A percentile compares a stretch with the other conserved stretches of the same genome.
Evolutionary conservation across 2,113 vertebrate genomes (phyloP).

Genomic region (Mola mola): DNA sequence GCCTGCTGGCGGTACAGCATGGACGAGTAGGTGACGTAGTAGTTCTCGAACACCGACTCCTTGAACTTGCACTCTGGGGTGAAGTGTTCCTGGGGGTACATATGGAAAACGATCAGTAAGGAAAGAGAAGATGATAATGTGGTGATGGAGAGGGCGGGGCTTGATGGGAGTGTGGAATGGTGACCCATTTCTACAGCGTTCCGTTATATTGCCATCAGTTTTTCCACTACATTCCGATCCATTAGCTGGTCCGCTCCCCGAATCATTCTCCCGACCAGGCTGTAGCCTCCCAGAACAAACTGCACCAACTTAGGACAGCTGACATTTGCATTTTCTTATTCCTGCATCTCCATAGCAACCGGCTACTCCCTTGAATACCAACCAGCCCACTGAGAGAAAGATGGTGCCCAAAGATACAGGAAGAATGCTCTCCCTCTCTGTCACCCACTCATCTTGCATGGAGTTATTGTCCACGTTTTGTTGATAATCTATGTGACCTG

Average conservation of each 20-base stretch:
- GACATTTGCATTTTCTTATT: constrained; percentile 78
- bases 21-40: constrained; percentile 98
- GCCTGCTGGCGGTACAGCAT: constrained; percentile 98
- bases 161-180: no score
- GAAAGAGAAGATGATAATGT: neutral
- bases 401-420: constrained; percentile 47
- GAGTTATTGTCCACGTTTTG: no score
- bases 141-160: no score
- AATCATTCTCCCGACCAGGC: constrained; percentile 57
- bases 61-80: constrained; percentile 99
- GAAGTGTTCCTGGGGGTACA: constrained; percentile 91
- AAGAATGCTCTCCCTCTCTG: constrained; percentile 6
- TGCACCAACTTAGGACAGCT: constrained; percentile 69
- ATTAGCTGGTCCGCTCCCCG: constrained; percentile 29
- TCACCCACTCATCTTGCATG: constrained; percentile 16
- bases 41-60: constrained; percentile 99
- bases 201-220: constrained; percentile 19
- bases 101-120: neutral
- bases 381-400: constrained; percentile 62
- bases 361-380: constrained; percentile 78
- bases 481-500: no score
- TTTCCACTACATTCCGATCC: no score
- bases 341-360: constrained; percentile 73
- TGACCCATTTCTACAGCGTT: neutral
- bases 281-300: constrained; percentile 51